Conservation (phyloP, 1,140 invertebrate genomes). For the Drosophila parabipectinata region DNA sequence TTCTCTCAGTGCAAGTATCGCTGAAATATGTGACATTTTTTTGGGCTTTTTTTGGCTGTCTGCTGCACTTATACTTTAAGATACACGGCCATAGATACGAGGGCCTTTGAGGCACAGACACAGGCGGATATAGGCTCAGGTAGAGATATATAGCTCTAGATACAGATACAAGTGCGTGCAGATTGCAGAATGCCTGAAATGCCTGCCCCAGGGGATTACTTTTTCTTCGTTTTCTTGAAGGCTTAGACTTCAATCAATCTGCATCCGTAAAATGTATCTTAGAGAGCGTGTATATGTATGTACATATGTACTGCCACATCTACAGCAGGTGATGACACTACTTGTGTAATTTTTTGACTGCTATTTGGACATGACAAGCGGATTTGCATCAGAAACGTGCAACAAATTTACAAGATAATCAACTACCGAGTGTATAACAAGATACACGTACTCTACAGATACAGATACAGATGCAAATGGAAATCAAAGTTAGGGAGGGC, state of each 20-base stretch:
- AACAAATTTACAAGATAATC: constrained; percentile 68
- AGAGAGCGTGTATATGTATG: not conserved
- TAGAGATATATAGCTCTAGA: constrained; percentile 7
- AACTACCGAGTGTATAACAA: constrained; percentile 37
- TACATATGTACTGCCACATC: not conserved
- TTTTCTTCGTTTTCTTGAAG: not conserved
- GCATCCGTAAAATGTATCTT: constrained; percentile 6
- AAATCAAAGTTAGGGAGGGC: constrained; percentile 6
- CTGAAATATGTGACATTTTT: constrained; percentile 1
- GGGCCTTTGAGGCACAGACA: not conserved
- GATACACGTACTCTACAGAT: constrained; percentile 29
- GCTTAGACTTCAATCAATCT: constrained; percentile 2
- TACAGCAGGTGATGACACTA: constrained; percentile 59
- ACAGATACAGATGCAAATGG: constrained; percentile 22
- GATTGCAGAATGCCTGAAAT: constrained; percentile 8
- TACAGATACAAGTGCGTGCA: not conserved
- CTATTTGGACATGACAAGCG: constrained; percentile 51
- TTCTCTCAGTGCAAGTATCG: not conserved
- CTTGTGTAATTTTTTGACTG: constrained; percentile 47
- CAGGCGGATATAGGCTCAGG: not conserved
- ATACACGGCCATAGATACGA: constrained; percentile 15
- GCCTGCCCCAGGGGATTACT: constrained; percentile 7
- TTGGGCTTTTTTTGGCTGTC: not conserved
- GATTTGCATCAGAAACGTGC: constrained; percentile 63
- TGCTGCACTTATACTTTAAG: constrained; percentile 34